A percentile compares a stretch with the other conserved stretches of the same genome.
phyloP scores from a whole-genome alignment of 2,797 vertebrate genomes.

The Thalassophryne amazonica region DNA sequence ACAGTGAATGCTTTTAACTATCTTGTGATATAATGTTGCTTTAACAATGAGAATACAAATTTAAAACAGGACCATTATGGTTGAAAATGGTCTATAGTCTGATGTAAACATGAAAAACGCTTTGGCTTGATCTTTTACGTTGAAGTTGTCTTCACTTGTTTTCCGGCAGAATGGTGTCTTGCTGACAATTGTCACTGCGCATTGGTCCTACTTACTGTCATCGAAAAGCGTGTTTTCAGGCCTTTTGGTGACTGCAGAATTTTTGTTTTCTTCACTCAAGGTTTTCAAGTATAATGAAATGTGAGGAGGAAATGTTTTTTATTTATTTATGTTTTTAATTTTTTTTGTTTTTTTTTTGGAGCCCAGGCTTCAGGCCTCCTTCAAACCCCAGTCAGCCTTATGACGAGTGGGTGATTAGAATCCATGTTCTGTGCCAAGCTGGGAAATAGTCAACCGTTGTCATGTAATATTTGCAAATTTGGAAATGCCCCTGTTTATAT shows the following conservation, averaged over 20 bases:
- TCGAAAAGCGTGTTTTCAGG: conserved; percentile 41
- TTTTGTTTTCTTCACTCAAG: fast-evolving
- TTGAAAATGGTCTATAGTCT: too few species aligned
- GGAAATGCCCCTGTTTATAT: conserved; percentile 17
- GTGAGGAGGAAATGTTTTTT: background rate
- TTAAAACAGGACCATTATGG: too few species aligned
- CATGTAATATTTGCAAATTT: conserved; percentile 48
- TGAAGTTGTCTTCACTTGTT: background rate
- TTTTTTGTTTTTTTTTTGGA: background rate
- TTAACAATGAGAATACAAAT: too few species aligned
- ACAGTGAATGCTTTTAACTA: too few species aligned
- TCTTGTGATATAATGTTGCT: too few species aligned
- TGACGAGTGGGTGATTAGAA: background rate
- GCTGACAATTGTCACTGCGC: conserved; percentile 28
- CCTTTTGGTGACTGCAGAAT: conserved; percentile 8
- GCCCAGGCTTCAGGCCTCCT: background rate
- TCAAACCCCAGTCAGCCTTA: background rate
- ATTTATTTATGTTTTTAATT: background rate
- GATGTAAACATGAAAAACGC: background rate
- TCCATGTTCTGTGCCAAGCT: conserved; percentile 25
- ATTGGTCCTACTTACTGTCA: conserved; percentile 39
- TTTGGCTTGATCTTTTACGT: background rate
- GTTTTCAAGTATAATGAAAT: background rate
- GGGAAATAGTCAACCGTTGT: conserved; percentile 37
- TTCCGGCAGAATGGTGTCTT: conserved; percentile 23